Evolutionary conservation across 2,888 invertebrate species (phyloP), one percentile per base, ranked within the genome.

Genomic region (Troides helena): DNA sequence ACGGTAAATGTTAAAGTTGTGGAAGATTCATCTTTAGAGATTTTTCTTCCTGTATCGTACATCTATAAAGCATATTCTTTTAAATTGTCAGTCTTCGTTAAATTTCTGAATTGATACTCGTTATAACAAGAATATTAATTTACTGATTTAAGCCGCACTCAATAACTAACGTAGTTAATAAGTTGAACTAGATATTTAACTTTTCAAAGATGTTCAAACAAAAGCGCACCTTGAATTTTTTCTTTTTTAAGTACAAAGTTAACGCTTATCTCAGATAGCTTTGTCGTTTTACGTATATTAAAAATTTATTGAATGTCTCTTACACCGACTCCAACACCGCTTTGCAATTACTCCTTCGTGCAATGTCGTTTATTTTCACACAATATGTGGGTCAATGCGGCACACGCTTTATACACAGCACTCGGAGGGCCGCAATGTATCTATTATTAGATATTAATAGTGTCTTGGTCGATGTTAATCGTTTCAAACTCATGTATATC

Each of bases 381-480:
- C 81, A 76, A 83, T 82, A 91, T 88, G 90, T 92, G 79, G 92
- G 92, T 92, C 92, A 92, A 88, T 92, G 91, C 85, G 77, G 78
- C 79, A 80, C 79, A 74, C 72, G 65, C 65, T 64, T 46, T 70
- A 57, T 71, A 58, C 65, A 72, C 68, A 73, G 73, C 74, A 83
- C 79, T 83, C 78, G 77, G 80, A 81, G 80, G 79, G 83, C 83
- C 85, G 84, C 82, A 82, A 78, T 81, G 77, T 79, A 80, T 79
- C 80, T 86, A 85, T 85, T 83, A 83, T 85, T 86, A 87, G 85
- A 83, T 75, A 74, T 74, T 72, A 77, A 81, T 81, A 70, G 76
- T 80, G 78, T 83, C 83, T 82, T 78, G 81, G 78, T 81, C 76
- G 78, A 77, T 73, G 74, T 70, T 72, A 73, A 73, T 74, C 43